Base-by-base conservation (phyloP, 2,113 vertebrate species). In the Nothocercus nigrocapillus region DNA sequence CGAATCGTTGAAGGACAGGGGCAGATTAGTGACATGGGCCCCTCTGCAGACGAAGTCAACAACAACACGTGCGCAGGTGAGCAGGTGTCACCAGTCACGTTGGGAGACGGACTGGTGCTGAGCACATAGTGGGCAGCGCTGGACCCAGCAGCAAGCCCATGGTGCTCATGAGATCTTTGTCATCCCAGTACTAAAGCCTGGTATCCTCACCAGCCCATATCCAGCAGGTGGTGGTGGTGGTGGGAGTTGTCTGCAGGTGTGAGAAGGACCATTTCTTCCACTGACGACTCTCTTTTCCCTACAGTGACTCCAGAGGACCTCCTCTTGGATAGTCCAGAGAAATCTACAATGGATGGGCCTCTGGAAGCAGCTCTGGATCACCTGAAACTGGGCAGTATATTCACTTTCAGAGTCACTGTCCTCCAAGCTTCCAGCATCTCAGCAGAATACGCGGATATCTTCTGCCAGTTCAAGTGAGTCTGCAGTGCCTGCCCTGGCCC, bases 401-500 rank as follows among this genome's bases (percentile, higher is more conserved):
- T 99, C 91, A 99, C 99, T 38, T 99, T 99, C 97, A 98, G 99
- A 1, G 99, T 99, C 92, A 99, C 99, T 0, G 99, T 99, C 78
- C 98, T 99, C 67, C 99, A 99, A 93, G 99, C 99, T 2, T 99
- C 99, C 84, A 99, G 99, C 97, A 99, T 99, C 97, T 99, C 99
- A 0, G 98, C 99, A 3, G 99, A 99, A 97, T 99, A 99, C 0
- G 99, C 99, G 0, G 99, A 99, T 94, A 99, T 99, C 97, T 99
- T 99, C 98, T 99, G 99, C 98, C 99, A 99, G 97, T 99, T 99
- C 97, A 99, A 99, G 99, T 99, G 88, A 98, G 98, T 19, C 11
- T 59, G 16, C 0, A 2, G 13, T 11, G 19, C 3, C 25, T 34
- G 54, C 36, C 13, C 11, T 2, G 13, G 56, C 13, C 36, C 36